Evolutionary conservation across 1,140 invertebrate species (phyloP).

Genomic region (Aphelinus certus): DNA sequence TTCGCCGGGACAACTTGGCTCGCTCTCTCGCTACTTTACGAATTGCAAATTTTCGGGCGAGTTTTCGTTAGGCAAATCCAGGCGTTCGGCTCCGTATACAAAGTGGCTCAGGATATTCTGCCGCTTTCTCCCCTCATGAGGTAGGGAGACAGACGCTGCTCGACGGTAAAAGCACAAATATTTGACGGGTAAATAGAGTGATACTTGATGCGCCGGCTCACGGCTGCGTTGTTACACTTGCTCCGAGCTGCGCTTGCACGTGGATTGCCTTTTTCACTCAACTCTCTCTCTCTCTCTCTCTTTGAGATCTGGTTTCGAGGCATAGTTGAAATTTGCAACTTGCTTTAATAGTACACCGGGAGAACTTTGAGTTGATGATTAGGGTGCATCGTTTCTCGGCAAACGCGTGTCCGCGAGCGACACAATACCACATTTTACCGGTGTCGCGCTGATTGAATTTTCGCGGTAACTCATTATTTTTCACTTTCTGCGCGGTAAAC

Average conservation of each 20-base stretch:
- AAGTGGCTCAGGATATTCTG: conserved; percentile 60
- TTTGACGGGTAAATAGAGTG: conserved; percentile 67
- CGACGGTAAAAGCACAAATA: conserved; percentile 66
- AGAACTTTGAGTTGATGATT: too few species aligned
- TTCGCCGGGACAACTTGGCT: conserved; percentile 25
- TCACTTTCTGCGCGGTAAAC: too few species aligned
- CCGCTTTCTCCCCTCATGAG: conserved; percentile 42
- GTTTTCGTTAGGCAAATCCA: conserved; percentile 65
- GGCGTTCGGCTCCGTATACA: conserved; percentile 60
- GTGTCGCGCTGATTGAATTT: too few species aligned
- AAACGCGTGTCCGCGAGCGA: too few species aligned
- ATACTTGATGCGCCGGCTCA: conserved; percentile 63
- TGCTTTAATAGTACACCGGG: too few species aligned
- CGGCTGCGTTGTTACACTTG: conserved; percentile 25
- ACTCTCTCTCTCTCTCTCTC: conserved; percentile 12
- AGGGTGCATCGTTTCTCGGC: too few species aligned
- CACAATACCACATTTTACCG: too few species aligned
- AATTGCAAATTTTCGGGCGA: conserved; percentile 65
- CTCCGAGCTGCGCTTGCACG: conserved; percentile 16
- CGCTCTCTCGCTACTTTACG: conserved; percentile 53
- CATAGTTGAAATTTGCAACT: too few species aligned
- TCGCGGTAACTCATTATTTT: too few species aligned
- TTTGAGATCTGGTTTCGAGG: too few species aligned
- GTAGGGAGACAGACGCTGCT: conserved; percentile 44
- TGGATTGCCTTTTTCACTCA: neutral